phyloP scores from a whole-genome alignment of 1,140 invertebrate genomes.

The Zelostemma sp. region DNA sequence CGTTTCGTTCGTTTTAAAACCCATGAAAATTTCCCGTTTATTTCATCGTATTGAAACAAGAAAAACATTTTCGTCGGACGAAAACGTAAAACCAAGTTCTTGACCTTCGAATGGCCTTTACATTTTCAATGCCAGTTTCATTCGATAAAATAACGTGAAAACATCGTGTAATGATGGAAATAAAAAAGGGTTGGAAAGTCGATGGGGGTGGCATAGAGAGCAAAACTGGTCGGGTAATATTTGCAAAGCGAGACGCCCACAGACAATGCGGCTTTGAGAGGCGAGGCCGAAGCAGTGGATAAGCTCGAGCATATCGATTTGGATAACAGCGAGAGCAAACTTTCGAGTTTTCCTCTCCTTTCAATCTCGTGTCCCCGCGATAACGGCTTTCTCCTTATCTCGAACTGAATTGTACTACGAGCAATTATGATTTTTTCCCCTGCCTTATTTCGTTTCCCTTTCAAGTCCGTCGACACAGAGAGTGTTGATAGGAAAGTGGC shows the following conservation, averaged over 20 bases:
- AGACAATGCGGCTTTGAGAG: constrained; percentile 16
- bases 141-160: too few species aligned
- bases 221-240: constrained; percentile 9
- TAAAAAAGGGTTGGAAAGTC: constrained; percentile 4
- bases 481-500: constrained; percentile 13
- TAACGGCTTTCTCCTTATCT: not conserved
- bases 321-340: constrained; percentile 2
- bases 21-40: too few species aligned
- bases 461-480: not conserved
- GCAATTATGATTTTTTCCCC: constrained; percentile 18
- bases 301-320: constrained; percentile 20
- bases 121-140: too few species aligned
- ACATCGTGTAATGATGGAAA: too few species aligned
- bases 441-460: not conserved
- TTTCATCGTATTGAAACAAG: too few species aligned
- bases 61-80: too few species aligned
- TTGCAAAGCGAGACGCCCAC: constrained; percentile 23
- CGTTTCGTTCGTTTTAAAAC: too few species aligned
- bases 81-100: too few species aligned
- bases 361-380: not conserved
- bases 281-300: constrained; percentile 12
- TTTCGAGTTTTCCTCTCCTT: constrained; percentile 10
- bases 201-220: constrained; percentile 10
- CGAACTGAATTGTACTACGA: not conserved
- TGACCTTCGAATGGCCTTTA: too few species aligned